Base-by-base conservation (phyloP, 2,888 invertebrate genomes). In the Erebia palarica region DNA sequence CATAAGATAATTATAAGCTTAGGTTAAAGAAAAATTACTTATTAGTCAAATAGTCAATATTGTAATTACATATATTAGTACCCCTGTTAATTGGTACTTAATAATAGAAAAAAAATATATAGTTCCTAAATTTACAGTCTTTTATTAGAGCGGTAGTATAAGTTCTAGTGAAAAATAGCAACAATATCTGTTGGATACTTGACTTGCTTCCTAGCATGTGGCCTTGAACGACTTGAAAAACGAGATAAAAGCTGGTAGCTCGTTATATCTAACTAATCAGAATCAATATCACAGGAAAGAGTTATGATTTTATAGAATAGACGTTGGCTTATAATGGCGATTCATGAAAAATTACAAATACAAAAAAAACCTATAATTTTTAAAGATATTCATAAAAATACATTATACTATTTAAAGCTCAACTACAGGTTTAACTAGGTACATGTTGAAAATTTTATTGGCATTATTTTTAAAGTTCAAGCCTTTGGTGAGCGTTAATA, bases 401-500 rank as follows among this genome's bases (percentile, higher is more conserved):
- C 36, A 7, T 36, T 7, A 36, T 36, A 36, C n/a, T 7, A 36
- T 51, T 5, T 14, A 14, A 5, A 51, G 5, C 4, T 4, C 7
- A 51, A 0, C n/a, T 51, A n/a, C 14, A 14, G n/a, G n/a, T n/a
- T n/a, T n/a, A n/a, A n/a, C n/a, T 51, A 27, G 27, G 27, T 27
- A 51, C 51, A n/a, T 5, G 51, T 14, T 51, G 47, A 53, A 9
- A 18, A 53, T 18, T 53, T 10, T 13, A 47, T 42, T 18, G 55
- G 13, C 13, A 55, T 55, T 44, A 42, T 10, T 42, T 16, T 51
- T 36, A 59, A 42, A 49, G 58, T 55, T 21, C 60, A 49, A 69
- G 21, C 53, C 3, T 47, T 65, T 59, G 49, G 76, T 74, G 72
- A 78, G 77, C 79, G 78, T 78, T 79, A 74, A 78, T 75, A 81